These are phyloP conservation scores for Clistopyga incitator DNA, from an alignment of 2,888 invertebrate genomes.

Conservation along the genomic window DNA sequence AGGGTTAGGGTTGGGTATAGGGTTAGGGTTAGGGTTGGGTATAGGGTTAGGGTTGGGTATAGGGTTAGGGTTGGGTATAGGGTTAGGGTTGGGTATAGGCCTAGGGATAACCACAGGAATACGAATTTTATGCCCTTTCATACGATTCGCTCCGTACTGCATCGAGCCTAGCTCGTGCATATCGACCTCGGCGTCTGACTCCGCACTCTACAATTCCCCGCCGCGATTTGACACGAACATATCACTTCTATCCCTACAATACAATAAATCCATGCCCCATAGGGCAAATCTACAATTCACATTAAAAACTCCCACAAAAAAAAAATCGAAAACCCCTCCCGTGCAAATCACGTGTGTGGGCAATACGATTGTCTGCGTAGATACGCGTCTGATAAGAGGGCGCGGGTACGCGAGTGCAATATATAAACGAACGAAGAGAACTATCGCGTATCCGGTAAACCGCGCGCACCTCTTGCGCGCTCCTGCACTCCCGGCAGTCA, in stretches of 20 bases:
- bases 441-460: conserved; percentile 51
- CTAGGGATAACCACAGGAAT: too few species aligned
- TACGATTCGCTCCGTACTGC: neutral
- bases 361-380: conserved; percentile 25
- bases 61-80: too few species aligned
- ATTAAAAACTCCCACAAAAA: neutral
- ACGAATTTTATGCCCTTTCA: neutral
- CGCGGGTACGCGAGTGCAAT: conserved; percentile 29
- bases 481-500: conserved; percentile 31
- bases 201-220: neutral
- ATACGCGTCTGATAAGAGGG: conserved; percentile 26
- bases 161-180: neutral
- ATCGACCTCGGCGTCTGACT: neutral
- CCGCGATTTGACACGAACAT: neutral
- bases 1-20: too few species aligned
- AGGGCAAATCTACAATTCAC: neutral
- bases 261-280: conserved; percentile 4
- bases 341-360: conserved; percentile 13
- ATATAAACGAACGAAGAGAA: conserved; percentile 48
- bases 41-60: too few species aligned
- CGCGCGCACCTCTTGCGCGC: conserved; percentile 12
- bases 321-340: too few species aligned
- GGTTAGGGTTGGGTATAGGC: too few species aligned
- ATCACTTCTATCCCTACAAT: neutral
- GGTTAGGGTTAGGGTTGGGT: too few species aligned